Percentiles rank a stretch among this genome's conserved stretches.
Evolutionary conservation across 2,113 vertebrate genomes (phyloP).

Genomic region (Phoxinus phoxinus): DNA sequence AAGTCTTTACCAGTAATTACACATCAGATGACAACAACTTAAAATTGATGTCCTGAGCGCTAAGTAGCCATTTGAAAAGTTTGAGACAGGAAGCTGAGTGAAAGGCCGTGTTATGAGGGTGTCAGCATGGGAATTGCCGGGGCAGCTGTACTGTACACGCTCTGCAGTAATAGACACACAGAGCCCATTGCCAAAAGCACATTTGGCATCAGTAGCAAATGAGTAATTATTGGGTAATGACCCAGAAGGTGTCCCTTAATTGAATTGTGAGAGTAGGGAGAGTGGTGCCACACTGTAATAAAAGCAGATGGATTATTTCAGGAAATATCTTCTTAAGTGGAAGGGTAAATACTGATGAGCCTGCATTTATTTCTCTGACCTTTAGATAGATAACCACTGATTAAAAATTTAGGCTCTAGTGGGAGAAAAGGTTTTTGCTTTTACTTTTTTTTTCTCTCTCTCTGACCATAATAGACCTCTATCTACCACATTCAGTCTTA

Average conservation of each 20-base stretch:
- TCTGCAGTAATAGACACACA: constrained; percentile 77
- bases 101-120: constrained; percentile 44
- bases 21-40: constrained; percentile 63
- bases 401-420: constrained; percentile 67
- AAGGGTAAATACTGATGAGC: constrained; percentile 91
- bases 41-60: constrained; percentile 60
- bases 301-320: constrained; percentile 82
- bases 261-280: constrained; percentile 85
- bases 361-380: constrained; percentile 64
- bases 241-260: constrained; percentile 91
- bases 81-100: constrained; percentile 59
- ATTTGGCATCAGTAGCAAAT: constrained; percentile 89
- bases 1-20: constrained; percentile 66
- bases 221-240: constrained; percentile 90
- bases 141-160: constrained; percentile 53
- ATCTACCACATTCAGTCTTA: constrained; percentile 46
- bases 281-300: constrained; percentile 83
- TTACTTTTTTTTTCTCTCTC: constrained; percentile 48
- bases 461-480: constrained; percentile 48
- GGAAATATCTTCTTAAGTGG: constrained; percentile 90
- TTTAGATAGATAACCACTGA: constrained; percentile 64
- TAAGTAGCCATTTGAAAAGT: constrained; percentile 67
- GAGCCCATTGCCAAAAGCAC: constrained; percentile 87
- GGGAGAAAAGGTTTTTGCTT: constrained; percentile 58
- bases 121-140: constrained; percentile 60